These are phyloP conservation scores for Trachelus iudaicus DNA, from an alignment of 2,888 invertebrate genomes.

Conservation along the genomic window DNA sequence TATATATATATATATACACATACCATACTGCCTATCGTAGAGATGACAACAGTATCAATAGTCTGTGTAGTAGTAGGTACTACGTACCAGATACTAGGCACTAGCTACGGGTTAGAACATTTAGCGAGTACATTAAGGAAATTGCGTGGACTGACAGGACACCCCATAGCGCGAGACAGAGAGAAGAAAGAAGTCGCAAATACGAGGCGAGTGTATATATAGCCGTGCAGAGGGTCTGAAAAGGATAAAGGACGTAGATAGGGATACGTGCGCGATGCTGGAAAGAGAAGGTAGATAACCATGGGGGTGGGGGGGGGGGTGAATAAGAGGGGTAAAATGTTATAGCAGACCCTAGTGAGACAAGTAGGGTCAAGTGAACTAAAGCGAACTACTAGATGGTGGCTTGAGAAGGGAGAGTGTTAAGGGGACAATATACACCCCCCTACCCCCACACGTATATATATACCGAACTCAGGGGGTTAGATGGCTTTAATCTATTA, in stretches of 20 bases:
- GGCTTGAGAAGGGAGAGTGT: slow-evolving; percentile 47
- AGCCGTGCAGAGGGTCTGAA: slow-evolving; percentile 10
- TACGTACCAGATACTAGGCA: neutral
- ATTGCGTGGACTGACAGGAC: slow-evolving; percentile 55
- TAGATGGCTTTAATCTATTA: slow-evolving; percentile 64
- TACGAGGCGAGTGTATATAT: slow-evolving; percentile 20
- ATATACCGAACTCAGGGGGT: slow-evolving; percentile 28
- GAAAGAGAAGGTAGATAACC: slow-evolving; percentile 18
- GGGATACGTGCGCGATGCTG: slow-evolving; percentile 14
- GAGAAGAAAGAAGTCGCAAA: slow-evolving; percentile 16
- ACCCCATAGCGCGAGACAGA: slow-evolving; percentile 28
- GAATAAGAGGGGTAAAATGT: slow-evolving; percentile 26
- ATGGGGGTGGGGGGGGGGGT: slow-evolving; percentile 33
- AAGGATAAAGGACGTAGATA: slow-evolving; percentile 19
- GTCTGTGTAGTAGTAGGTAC: neutral
- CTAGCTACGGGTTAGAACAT: slow-evolving; percentile 36
- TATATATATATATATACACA: no score
- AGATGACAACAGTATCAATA: neutral
- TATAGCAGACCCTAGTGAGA: slow-evolving; percentile 37
- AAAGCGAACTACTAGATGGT: slow-evolving; percentile 44
- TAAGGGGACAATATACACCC: slow-evolving; percentile 58
- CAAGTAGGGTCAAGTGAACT: slow-evolving; percentile 63
- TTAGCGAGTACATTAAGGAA: slow-evolving; percentile 65
- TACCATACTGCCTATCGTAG: neutral
- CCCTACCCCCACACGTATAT: slow-evolving; percentile 7